phyloP scores from a whole-genome alignment of 2,888 invertebrate genomes.

The Stenotaenia linearis region DNA sequence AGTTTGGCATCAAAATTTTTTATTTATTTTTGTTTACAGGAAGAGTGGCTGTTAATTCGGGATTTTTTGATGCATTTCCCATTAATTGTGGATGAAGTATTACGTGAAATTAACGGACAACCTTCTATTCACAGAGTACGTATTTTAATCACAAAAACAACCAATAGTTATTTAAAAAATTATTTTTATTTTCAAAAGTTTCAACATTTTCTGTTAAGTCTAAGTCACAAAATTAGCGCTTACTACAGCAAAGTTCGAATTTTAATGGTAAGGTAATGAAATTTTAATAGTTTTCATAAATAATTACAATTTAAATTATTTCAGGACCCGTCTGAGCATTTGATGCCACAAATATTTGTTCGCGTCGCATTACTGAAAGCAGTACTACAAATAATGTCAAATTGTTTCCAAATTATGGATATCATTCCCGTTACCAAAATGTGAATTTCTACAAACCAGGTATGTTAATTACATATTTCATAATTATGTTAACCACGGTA shows the following conservation, averaged over 20 bases:
- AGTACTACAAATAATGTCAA: neutral
- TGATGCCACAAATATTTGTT: neutral
- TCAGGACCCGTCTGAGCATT: neutral
- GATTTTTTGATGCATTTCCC: neutral
- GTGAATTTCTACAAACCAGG: neutral
- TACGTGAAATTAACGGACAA: neutral
- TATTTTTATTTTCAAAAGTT: neutral
- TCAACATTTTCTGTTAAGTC: neutral
- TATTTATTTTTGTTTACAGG: neutral
- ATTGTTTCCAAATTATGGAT: neutral
- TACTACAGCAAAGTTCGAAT: conserved; percentile 10
- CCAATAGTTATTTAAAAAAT: neutral
- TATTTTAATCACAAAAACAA: neutral
- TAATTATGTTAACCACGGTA: neutral
- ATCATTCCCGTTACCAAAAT: neutral
- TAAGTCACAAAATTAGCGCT: neutral
- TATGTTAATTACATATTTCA: neutral
- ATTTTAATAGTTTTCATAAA: neutral
- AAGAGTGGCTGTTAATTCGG: neutral
- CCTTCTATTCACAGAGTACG: neutral
- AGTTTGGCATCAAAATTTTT: neutral
- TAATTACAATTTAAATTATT: neutral
- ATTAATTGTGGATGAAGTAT: neutral
- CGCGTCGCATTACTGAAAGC: neutral
- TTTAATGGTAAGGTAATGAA: neutral